Evolutionary conservation across 2,888 invertebrate species (phyloP).

Genomic region (Metellina segmentata): DNA sequence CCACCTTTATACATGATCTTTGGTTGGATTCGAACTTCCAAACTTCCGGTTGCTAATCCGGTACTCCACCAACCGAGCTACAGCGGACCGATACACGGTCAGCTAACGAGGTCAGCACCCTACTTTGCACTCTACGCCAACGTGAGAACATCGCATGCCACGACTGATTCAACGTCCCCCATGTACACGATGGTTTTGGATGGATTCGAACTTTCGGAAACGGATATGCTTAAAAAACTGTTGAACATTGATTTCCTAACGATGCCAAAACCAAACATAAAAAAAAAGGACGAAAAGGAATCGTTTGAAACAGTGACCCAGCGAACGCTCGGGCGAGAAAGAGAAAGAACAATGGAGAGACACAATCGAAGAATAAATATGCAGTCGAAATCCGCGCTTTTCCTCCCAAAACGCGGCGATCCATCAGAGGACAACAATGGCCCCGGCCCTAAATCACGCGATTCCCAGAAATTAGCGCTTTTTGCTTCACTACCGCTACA

Average conservation of each 20-base stretch:
- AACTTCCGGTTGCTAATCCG: no score
- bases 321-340: slow-evolving; percentile 2
- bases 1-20: no score
- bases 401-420: slow-evolving; percentile 70
- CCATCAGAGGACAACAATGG: slow-evolving; percentile 67
- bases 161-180: no score
- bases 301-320: slow-evolving; percentile 67
- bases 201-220: no score
- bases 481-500: neutral
- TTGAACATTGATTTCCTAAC: neutral
- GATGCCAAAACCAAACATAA: neutral
- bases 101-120: no score
- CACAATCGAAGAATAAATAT: slow-evolving; percentile 72
- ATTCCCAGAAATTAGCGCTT: neutral
- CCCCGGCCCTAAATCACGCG: slow-evolving; percentile 39
- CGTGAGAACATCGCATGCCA: no score
- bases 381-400: slow-evolving; percentile 59
- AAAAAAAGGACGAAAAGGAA: slow-evolving; percentile 17
- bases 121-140: no score
- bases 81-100: no score
- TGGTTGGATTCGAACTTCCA: no score
- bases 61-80: no score
- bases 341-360: slow-evolving; percentile 56
- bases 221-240: no score
- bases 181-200: no score